Percentiles rank a stretch among this genome's conserved stretches.
Conservation (phyloP, 2,797 vertebrate genomes). For the Sebastes nivosus region DNA sequence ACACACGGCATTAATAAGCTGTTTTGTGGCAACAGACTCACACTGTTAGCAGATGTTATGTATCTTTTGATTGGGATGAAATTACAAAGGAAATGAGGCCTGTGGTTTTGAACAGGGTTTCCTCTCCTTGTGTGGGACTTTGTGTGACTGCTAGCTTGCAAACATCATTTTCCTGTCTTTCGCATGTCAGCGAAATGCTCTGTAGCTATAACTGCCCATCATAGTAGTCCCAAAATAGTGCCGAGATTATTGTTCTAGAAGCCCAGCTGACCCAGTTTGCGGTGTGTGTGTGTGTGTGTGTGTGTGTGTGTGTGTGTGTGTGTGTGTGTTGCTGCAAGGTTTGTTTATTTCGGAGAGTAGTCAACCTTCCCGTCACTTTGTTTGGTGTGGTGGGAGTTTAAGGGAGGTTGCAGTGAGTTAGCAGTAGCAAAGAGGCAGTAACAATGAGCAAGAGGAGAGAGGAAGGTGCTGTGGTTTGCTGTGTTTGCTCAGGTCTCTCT, state of each 20-base stretch:
- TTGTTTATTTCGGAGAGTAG: conserved; percentile 70
- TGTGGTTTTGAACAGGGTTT: conserved; percentile 68
- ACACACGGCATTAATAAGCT: conserved; percentile 20
- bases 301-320: not conserved
- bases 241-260: conserved; percentile 68
- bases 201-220: conserved; percentile 53
- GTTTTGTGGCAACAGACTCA: conserved; percentile 6
- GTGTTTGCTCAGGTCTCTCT: conserved; percentile 33
- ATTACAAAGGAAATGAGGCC: conserved; percentile 67
- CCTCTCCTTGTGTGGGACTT: conserved; percentile 36
- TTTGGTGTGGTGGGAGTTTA: conserved; percentile 59
- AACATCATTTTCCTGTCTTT: conserved; percentile 60
- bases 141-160: conserved; percentile 27
- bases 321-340: conserved; percentile 39
- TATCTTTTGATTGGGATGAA: conserved; percentile 60
- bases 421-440: conserved; percentile 34
- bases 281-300: conserved; percentile 11
- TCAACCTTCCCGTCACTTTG: conserved; percentile 72
- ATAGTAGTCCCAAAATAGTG: conserved; percentile 71
- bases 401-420: conserved; percentile 23
- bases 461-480: conserved; percentile 51
- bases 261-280: conserved; percentile 69
- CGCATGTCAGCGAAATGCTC: conserved; percentile 55
- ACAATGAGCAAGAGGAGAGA: conserved; percentile 43
- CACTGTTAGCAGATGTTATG: conserved; percentile 62